Conservation (phyloP, 2,888 invertebrate species). For the Cyrtodaria siliqua region DNA sequence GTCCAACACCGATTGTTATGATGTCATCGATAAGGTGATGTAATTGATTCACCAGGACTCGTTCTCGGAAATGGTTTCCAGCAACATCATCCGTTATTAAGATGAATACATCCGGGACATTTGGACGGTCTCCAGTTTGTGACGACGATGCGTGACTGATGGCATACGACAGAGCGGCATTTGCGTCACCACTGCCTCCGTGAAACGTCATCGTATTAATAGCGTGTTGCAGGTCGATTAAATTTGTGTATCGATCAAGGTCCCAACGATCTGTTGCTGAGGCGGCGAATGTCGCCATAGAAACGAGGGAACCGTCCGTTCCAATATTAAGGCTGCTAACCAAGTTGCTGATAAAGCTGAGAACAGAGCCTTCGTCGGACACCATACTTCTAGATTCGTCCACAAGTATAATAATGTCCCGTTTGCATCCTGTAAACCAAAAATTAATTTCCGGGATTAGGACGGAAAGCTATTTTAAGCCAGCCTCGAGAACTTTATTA, state of each 20-base stretch:
- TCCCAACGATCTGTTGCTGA: background rate
- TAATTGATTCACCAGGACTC: too few relatives aligned
- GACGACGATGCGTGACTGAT: background rate
- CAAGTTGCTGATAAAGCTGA: background rate
- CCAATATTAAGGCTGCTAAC: background rate
- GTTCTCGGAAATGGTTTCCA: too few relatives aligned
- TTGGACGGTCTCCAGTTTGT: background rate
- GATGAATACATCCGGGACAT: background rate
- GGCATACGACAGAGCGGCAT: background rate
- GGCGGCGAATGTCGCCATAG: background rate
- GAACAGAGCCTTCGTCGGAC: background rate
- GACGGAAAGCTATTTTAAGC: too few relatives aligned
- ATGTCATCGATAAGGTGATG: too few relatives aligned
- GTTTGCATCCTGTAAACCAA: background rate
- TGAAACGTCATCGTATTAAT: background rate
- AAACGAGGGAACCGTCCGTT: background rate
- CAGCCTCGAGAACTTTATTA: too few relatives aligned
- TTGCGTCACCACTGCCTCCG: background rate
- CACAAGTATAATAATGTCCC: background rate
- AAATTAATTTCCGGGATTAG: too few relatives aligned
- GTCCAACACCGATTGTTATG: too few relatives aligned
- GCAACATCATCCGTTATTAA: background rate
- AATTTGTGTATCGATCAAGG: background rate
- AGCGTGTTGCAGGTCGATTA: background rate
- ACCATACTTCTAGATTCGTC: background rate